Base-by-base conservation (phyloP, 2,797 vertebrate genomes). In the Crenichthys baileyi region DNA sequence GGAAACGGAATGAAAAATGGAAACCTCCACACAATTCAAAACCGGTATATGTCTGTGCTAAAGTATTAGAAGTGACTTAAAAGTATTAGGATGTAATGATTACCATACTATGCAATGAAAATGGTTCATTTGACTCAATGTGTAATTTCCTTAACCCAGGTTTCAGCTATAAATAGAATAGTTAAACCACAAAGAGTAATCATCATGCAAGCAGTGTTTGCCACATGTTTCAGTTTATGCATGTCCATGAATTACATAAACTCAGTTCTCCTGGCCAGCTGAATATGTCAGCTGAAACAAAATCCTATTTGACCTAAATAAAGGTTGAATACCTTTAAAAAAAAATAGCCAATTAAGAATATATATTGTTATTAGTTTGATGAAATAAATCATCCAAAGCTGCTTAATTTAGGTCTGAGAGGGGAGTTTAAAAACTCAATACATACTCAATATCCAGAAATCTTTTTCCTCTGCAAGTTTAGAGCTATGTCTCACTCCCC, bases 241-340 rank as follows among this genome's bases (percentile, higher is more conserved):
- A 39, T 7, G 13, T 26, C 70, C 22, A 26, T 5, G 15, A 22
- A 78, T 26, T 18, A 51, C 22, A 50, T 71, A 60, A 29, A 76
- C 29, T 11, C 22, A 68, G 51, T 82, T 83, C 73, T 68, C 39
- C 56, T 31, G 36, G 18, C 24, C 70, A 73, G 61, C 74, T 78
- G 70, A 87, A 88, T 92, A 85, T 74, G 85, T 85, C 50, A 87
- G 75, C 72, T 80, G 74, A n/a, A 77, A 85, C 85, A 84, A 80
- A 87, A 89, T 85, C 76, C 73, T 20, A 63, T 83, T 70, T 84
- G 63, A 78, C 72, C 60, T 60, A 86, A 85, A 83, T 39, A 82
- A 81, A 90, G 76, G 75, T 55, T 70, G 65, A 41, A 85, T 80
- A 83, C 76, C 76, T 83, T 11, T 48, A 76, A 63, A 81, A 79